Base-by-base conservation (phyloP, 2,888 invertebrate species). In the Thereva unica region DNA sequence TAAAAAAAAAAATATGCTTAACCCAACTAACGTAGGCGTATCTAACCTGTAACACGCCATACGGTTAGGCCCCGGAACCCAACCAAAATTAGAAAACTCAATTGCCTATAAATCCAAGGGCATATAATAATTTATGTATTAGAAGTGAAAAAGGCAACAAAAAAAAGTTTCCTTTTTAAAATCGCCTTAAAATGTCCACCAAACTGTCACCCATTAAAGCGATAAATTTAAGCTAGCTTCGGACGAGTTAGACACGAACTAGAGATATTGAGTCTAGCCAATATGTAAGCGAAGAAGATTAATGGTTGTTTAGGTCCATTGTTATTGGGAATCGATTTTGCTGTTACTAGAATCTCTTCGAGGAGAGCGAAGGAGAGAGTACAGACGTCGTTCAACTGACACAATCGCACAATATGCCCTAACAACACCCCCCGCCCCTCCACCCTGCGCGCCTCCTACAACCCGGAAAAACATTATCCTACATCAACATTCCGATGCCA, bases 241-340 rank as follows among this genome's bases (percentile, higher is more conserved):
- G 61, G 49, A 50, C 50, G 61, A 61, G 41, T 61, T 38, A 42
- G 61, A 61, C 61, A 61, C 50, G 61, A 50, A 50, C 50, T 49
- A 34, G 34, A 61, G 50, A 61, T 50, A 61, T 61, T 50, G 61
- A 61, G 61, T 61, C 50, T 61, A 50, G 61, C 61, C 61, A 61
- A 61, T 61, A 61, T 61, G 61, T 61, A 61, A 42, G 61, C 61
- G 50, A 71, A 52, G 71, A 71, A 70, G 72, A 73, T 73, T 72
- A 72, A 73, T 73, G 72, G 71, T 69, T 71, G 71, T 73, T 73
- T 73, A 71, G 71, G 71, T 70, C 70, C 72, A 72, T 72, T 72
- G 72, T 70, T 72, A 73, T 72, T 73, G 73, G 70, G 71, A 71
- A 73, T 73, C 73, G 72, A 73, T 73, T 73, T 71, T 71, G 1